Evolutionary conservation across 2,797 vertebrate species (phyloP).

Genomic region (Mus minutoides): DNA sequence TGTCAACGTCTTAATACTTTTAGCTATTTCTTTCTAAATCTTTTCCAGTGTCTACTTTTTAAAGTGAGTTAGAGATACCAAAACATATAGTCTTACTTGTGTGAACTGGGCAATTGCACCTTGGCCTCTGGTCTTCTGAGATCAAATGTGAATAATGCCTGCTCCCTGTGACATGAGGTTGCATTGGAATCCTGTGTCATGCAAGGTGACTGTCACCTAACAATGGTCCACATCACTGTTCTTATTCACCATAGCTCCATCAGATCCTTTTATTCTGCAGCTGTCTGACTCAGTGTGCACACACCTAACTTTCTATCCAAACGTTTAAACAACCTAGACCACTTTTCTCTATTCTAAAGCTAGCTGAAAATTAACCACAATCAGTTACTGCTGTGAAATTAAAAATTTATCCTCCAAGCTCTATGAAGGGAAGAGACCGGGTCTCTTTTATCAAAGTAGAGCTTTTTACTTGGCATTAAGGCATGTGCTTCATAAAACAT

Average conservation of each 20-base stretch:
- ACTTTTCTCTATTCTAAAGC: background rate
- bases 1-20: background rate
- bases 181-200: fast-evolving
- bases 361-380: conserved; percentile 37
- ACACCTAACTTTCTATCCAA: background rate
- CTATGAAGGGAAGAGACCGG: background rate
- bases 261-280: background rate
- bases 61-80: background rate
- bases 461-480: background rate
- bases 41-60: background rate
- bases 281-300: background rate
- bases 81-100: background rate
- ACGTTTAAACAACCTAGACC: background rate
- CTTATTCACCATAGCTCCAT: background rate
- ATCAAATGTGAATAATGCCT: background rate
- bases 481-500: background rate
- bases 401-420: background rate
- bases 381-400: background rate
- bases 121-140: background rate
- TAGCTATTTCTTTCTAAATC: conserved; percentile 1
- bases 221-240: background rate
- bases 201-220: fast-evolving
- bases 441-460: background rate
- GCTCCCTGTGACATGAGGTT: background rate
- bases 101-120: background rate